Base-by-base conservation (phyloP, 2,888 invertebrate genomes). In the Crocallis elinguaria region DNA sequence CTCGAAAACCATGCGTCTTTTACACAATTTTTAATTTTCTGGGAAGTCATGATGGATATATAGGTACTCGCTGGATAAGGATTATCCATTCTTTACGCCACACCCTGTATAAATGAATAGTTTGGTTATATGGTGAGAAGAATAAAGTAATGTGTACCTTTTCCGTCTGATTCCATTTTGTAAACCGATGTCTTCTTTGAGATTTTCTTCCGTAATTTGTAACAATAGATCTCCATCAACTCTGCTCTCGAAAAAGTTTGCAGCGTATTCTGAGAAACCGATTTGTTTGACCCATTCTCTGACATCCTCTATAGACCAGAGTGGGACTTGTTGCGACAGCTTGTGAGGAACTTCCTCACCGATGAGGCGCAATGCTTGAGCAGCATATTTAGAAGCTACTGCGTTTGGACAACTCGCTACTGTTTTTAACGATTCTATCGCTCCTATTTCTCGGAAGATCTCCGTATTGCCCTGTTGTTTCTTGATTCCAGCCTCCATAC, bases 401-500 rank as follows among this genome's bases (percentile, higher is more conserved):
- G 99, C 98, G 84, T 99, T 99, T 0, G 99, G 99, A 82, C 98
- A 98, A 75, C 98, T 98, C 6, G 99, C 99, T 0, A 99, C 98
- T 76, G 96, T 96, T 81, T 99, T 99, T 70, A 99, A 92, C 0
- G 98, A 96, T 71, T 98, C 98, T 60, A 99, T 96, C 0, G 98
- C 99, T 45, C 97, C 98, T 64, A 99, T 99, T 85, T 98, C 97
- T 57, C 95, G 93, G 81, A 99, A 98, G 73, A 98, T 96, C 82
- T 96, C 95, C 0, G 97, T 97, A 61, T 97, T 97, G 3, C 96
- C 96, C 82, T 98, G 98, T 70, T 96, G 96, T 71, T 98, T 97
- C 83, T 99, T 99, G 48, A 99, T 99, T 27, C 98, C 98, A 8
- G 99, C 99, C 86, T 99, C 99, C 98, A 99, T 98, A 77, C 98